Base-by-base conservation (phyloP, 2,888 invertebrate genomes). In the Apamea epomidion region DNA sequence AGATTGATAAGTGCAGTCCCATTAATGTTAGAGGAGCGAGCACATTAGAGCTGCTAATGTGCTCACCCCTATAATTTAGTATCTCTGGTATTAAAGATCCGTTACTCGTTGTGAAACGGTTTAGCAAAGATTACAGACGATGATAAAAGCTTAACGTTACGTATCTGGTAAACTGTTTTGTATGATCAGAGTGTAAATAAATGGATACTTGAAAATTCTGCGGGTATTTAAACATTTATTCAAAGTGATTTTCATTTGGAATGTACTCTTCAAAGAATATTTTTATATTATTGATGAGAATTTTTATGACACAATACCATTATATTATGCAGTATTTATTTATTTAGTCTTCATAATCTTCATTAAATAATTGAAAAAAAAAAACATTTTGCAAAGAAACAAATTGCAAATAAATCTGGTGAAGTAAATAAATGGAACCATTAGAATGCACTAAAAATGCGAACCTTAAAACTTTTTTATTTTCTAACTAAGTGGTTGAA, bases 1-100 rank as follows among this genome's bases (percentile, higher is more conserved):
- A 78, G 37, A 87, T 83, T 78, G 72, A 85, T 87, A 79, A 78
- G 71, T 82, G 67, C 83, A 80, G 29, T 32, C 48, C 64, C 48
- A 67, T 77, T 76, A 65, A 64, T 58, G 54, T 62, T 67, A 16
- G n/a, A 45, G 14, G n/a, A 67, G 64, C 73, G 32, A 67, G 64
- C 75, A 80, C 82, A 83, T 84, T 78, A 75, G 72, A 58, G 73
- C 74, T 54, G 70, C 75, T 87, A 83, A 88, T 84, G 78, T 80
- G 18, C 76, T 80, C 73, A 81, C 78, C 82, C 83, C 82, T 84
- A 88, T 89, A 81, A 87, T 86, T 81, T 80, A 74, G 58, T 87
- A 89, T 89, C 88, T 88, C 72, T 72, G 45, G 58, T 80, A 81
- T 87, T 80, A 85, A 72, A 83, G 82, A 76, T 69, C 83, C 86